These are phyloP conservation scores for Folsomia manolachei DNA, from an alignment of 2,888 invertebrate genomes.

Conservation along the genomic window DNA sequence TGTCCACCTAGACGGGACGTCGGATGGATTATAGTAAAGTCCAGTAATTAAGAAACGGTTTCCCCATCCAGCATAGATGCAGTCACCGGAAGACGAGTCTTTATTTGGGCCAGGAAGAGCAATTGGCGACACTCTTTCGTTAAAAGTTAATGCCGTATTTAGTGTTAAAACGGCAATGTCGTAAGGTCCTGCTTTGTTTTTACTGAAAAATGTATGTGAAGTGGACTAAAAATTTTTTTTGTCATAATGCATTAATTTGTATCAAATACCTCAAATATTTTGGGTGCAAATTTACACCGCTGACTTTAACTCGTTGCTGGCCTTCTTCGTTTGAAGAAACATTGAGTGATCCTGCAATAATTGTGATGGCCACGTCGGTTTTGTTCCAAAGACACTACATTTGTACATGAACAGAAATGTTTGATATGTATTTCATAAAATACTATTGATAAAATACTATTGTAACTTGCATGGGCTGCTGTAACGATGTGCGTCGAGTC, in stretches of 20 bases:
- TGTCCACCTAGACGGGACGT: no score
- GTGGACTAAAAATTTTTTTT: neutral
- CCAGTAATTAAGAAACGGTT: slow-evolving; percentile 22
- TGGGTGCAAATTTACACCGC: slow-evolving; percentile 23
- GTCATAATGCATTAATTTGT: neutral
- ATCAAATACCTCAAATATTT: slow-evolving; percentile 23
- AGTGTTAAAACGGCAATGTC: slow-evolving; percentile 27
- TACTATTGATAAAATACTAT: neutral
- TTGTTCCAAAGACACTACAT: slow-evolving; percentile 27
- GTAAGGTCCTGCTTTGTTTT: slow-evolving; percentile 21
- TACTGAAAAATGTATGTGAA: slow-evolving; percentile 16
- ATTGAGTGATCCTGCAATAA: slow-evolving; percentile 27
- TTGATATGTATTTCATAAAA: neutral
- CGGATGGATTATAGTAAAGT: slow-evolving; percentile 16
- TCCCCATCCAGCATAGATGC: slow-evolving; percentile 31
- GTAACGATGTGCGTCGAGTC: slow-evolving; percentile 21
- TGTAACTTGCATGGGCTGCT: slow-evolving; percentile 27
- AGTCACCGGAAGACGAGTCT: neutral
- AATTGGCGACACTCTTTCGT: slow-evolving; percentile 8
- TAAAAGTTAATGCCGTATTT: slow-evolving; percentile 15
- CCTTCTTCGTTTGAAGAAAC: neutral
- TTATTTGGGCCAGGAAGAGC: neutral
- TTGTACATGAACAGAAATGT: no score
- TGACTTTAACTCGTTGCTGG: slow-evolving; percentile 17
- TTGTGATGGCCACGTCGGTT: neutral